Conservation (phyloP, 92 coral and sea anemone genomes). For the Plumapathes pennacea region DNA sequence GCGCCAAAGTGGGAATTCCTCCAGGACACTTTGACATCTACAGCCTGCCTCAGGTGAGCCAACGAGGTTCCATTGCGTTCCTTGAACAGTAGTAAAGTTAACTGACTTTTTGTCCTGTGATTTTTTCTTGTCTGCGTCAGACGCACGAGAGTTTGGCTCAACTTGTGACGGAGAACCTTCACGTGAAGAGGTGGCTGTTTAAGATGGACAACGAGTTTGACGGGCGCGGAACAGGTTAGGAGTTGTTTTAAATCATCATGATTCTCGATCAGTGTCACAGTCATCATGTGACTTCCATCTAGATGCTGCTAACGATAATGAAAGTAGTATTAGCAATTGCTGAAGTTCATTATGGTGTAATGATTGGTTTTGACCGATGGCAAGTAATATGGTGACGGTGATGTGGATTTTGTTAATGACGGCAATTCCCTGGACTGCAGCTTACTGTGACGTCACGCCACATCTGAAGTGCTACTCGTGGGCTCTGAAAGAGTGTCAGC, state of each 20-base stretch:
- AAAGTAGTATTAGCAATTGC: not conserved
- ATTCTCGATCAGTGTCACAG: not conserved
- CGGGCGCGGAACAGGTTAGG: conserved; percentile 95
- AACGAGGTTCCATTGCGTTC: not conserved
- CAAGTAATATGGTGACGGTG: too few species aligned
- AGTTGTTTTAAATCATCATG: not conserved
- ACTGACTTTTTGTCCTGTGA: not conserved
- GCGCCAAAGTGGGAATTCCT: conserved; percentile 79
- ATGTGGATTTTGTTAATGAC: too few species aligned
- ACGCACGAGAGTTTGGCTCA: conserved; percentile 91
- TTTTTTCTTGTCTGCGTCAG: conserved; percentile 16
- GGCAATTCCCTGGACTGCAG: too few species aligned
- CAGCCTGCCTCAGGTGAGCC: conserved; percentile 91
- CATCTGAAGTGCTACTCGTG: conserved; percentile 80
- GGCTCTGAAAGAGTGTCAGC: conserved; percentile 90
- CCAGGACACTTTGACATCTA: conserved; percentile 93
- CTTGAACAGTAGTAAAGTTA: not conserved
- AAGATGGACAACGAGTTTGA: conserved; percentile 97
- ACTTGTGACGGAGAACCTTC: conserved; percentile 93
- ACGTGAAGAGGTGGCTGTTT: conserved; percentile 89
- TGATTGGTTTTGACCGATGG: too few species aligned
- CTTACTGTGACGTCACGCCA: conserved; percentile 88
- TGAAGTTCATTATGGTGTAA: too few species aligned
- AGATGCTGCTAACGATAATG: not conserved
- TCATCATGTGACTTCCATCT: too few species aligned